These are phyloP conservation scores for Alitta virens DNA, from an alignment of 2,888 invertebrate genomes.

Conservation along the genomic window DNA sequence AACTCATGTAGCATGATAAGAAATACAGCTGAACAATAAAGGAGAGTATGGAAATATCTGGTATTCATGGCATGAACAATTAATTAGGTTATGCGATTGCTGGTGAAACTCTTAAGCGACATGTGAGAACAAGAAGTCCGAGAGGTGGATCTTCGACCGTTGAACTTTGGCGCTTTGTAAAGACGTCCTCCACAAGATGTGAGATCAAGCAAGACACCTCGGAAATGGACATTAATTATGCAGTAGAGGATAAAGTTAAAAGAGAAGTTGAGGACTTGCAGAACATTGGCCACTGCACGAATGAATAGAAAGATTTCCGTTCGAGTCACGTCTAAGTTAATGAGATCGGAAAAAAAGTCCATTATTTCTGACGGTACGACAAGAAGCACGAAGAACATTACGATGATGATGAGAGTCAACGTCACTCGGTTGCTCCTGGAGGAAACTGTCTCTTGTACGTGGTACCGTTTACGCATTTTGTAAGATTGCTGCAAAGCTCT, in stretches of 20 bases:
- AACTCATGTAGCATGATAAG: too few relatives aligned
- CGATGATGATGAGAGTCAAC: constrained; percentile 47
- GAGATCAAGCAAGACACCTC: constrained; percentile 12
- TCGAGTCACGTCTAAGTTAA: constrained; percentile 5
- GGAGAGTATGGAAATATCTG: too few relatives aligned
- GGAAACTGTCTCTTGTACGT: constrained; percentile 2
- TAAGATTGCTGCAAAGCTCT: constrained; percentile 25
- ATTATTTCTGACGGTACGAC: constrained; percentile 50
- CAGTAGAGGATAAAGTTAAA: constrained; percentile 35
- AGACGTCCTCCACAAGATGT: constrained; percentile 10
- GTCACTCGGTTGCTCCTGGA: constrained; percentile 35
- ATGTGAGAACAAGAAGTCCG: too few relatives aligned
- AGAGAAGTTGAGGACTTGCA: constrained; percentile 31
- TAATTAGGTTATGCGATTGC: too few relatives aligned
- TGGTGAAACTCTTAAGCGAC: too few relatives aligned
- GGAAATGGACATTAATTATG: constrained; percentile 23
- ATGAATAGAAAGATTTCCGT: constrained; percentile 15
- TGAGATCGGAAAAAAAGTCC: constrained; percentile 37
- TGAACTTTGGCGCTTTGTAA: not conserved
- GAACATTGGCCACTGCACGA: constrained; percentile 18
- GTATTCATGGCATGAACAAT: too few relatives aligned
- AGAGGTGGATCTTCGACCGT: too few relatives aligned
- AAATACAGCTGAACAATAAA: too few relatives aligned
- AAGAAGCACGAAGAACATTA: constrained; percentile 45
- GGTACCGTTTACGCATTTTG: constrained; percentile 13